phyloP scores from a whole-genome alignment of 2,888 invertebrate genomes.

The Cryptus armator region DNA sequence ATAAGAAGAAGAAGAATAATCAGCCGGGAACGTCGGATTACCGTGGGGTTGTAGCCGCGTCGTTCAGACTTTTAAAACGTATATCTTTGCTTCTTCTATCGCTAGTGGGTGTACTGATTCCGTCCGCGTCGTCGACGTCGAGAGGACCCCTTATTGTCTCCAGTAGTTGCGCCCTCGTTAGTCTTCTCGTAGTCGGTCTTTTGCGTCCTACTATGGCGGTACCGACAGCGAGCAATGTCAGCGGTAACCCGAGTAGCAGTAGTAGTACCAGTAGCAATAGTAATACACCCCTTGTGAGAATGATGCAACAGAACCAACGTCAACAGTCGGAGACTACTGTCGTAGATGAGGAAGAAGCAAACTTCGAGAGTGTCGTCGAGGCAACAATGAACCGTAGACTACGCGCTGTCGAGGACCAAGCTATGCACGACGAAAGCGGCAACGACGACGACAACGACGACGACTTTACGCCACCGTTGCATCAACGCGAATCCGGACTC shows the following conservation, averaged over 20 bases:
- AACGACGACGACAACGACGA: slow-evolving; percentile 28
- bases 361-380: slow-evolving; percentile 50
- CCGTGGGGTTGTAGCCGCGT: slow-evolving; percentile 7
- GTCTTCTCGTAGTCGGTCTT: slow-evolving; percentile 62
- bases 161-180: slow-evolving; percentile 65
- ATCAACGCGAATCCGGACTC: slow-evolving; percentile 59
- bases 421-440: slow-evolving; percentile 21
- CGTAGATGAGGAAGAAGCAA: background rate
- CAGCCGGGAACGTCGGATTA: slow-evolving; percentile 3
- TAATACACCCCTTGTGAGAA: slow-evolving; percentile 47
- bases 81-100: slow-evolving; percentile 30
- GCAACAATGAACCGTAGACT: slow-evolving; percentile 41
- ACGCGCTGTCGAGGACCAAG: slow-evolving; percentile 41
- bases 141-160: slow-evolving; percentile 56
- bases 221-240: slow-evolving; percentile 39
- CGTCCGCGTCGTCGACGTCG: slow-evolving; percentile 7
- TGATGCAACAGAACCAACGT: slow-evolving; percentile 2
- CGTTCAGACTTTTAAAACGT: slow-evolving; percentile 37
- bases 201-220: slow-evolving; percentile 63
- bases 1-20: too few relatives aligned
- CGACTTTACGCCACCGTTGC: slow-evolving; percentile 46
- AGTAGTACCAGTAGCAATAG: slow-evolving; percentile 28
- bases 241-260: slow-evolving; percentile 41
- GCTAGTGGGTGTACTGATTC: slow-evolving; percentile 16
- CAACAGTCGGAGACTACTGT: slow-evolving; percentile 7